Conservation (phyloP, 2,797 vertebrate genomes). For the Myotis daubentonii region DNA sequence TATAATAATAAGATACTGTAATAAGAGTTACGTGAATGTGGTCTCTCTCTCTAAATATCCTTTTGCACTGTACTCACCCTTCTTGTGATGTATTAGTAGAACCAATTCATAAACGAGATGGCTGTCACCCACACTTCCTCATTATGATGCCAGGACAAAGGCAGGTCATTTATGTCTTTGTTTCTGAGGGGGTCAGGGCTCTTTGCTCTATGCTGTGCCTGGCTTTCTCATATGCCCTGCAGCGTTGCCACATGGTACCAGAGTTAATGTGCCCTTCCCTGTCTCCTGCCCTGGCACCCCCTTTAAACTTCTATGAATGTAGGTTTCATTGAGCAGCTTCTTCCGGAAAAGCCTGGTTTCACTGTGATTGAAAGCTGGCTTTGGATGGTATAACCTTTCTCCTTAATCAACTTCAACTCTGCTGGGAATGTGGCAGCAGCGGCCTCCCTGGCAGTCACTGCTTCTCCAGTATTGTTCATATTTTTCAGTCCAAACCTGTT, state of each 20-base stretch:
- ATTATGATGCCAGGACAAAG: not conserved
- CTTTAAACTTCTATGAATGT: not conserved
- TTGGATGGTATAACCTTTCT: not conserved
- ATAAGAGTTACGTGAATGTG: not conserved
- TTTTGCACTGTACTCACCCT: not conserved
- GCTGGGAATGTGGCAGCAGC: not conserved
- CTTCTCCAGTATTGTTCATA: not conserved
- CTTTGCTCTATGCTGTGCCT: not conserved
- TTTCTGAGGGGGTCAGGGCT: not conserved
- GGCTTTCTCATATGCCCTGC: not conserved
- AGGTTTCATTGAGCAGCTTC: not conserved
- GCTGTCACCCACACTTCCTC: not conserved
- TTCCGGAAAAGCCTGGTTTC: not conserved
- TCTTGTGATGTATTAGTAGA: not conserved
- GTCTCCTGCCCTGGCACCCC: not conserved
- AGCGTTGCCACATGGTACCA: not conserved
- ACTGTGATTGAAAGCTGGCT: not conserved
- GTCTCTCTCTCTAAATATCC: not conserved
- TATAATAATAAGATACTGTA: not conserved
- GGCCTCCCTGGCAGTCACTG: not conserved
- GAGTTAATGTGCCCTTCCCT: not conserved
- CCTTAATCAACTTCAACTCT: not conserved
- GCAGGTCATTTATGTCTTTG: not conserved
- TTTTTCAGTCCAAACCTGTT: not conserved
- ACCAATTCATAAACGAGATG: not conserved